Base-by-base conservation (phyloP, 2,113 vertebrate genomes). In the Opisthocomus hoazin region DNA sequence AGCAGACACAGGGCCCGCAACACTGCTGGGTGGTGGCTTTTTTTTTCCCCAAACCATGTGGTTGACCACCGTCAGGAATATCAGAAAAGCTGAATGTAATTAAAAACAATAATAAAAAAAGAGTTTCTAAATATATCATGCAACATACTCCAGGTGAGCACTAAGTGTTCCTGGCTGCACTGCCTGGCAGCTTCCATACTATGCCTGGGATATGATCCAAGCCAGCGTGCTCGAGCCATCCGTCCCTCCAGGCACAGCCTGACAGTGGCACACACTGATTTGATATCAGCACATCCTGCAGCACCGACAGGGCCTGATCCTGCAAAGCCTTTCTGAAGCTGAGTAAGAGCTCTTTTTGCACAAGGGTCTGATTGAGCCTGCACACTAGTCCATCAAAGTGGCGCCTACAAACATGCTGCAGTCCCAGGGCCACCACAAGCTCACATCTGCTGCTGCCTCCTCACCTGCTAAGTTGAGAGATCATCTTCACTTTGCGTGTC, bases 1-100 rank as follows among this genome's bases (percentile, higher is more conserved):
- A 87, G 96, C 97, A 96, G 96, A 82, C 92, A 95, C 70, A 10
- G 56, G 93, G 93, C 90, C 94, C 85, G 95, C 93, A 95, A 95
- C 9, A 12, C 85, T 94, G 93, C 89, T 93, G 63, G 79, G 70
- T 84, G 61, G 84, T 46, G 64, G 69, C 61, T 58, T 78, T 74
- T 51, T 41, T 48, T 71, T 89, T 46, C 37, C 15, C 37, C 70
- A 93, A 90, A 37, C 80, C 81, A 43, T 81, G 89, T 81, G 64
- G 82, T 83, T 45, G 0, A 90, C 87, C 77, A 96, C 70, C 4
- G 0, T 48, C 76, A 93, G 92, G 60, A 94, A 82, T 68, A 93
- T 37, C 63, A 94, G 65, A 87, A 89, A 92, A 90, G 73, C 68
- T 79, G 69, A 84, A 80, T 64, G 46, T 63, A 87, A 94, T 97